A percentile compares a stretch with the other conserved stretches of the same genome.
Evolutionary conservation across 2,888 invertebrate genomes (phyloP).

Genomic region (Tetragnatha montana): DNA sequence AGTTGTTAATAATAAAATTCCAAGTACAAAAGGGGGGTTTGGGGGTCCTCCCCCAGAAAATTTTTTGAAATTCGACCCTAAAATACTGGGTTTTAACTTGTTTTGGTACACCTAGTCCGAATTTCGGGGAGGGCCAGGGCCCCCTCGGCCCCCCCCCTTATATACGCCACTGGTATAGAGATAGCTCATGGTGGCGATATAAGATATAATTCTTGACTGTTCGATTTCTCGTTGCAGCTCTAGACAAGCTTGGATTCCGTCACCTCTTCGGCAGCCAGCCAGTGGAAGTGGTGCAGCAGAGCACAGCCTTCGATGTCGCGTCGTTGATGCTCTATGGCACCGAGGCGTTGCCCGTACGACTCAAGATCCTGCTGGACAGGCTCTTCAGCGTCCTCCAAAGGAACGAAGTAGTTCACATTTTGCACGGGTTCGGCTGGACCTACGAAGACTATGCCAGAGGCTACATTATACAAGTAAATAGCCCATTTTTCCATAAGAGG

Average conservation of each 20-base stretch:
- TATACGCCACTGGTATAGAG: no score
- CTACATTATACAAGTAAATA: conserved; percentile 84
- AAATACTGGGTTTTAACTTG: no score
- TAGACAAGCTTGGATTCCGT: conserved; percentile 76
- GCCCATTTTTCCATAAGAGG: no score
- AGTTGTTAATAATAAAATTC: no score
- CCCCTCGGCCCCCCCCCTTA: no score
- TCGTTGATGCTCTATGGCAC: conserved; percentile 86
- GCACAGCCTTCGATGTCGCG: conserved; percentile 85
- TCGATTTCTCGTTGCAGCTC: conserved; percentile 72
- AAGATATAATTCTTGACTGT: not conserved
- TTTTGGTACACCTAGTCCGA: no score
- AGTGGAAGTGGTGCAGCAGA: conserved; percentile 67
- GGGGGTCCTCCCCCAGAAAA: no score
- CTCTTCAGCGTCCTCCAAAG: conserved; percentile 84
- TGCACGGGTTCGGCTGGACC: conserved; percentile 86
- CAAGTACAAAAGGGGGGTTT: no score
- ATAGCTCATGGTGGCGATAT: not conserved
- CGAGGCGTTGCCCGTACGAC: conserved; percentile 84
- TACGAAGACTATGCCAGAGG: conserved; percentile 86
- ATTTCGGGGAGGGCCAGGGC: no score
- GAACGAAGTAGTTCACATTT: conserved; percentile 84
- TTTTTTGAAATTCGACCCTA: no score
- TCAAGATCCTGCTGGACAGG: conserved; percentile 85
- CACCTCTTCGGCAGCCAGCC: conserved; percentile 75